These are phyloP conservation scores for Alosa alosa DNA, from an alignment of 2,113 vertebrate species.

Conservation along the genomic window DNA sequence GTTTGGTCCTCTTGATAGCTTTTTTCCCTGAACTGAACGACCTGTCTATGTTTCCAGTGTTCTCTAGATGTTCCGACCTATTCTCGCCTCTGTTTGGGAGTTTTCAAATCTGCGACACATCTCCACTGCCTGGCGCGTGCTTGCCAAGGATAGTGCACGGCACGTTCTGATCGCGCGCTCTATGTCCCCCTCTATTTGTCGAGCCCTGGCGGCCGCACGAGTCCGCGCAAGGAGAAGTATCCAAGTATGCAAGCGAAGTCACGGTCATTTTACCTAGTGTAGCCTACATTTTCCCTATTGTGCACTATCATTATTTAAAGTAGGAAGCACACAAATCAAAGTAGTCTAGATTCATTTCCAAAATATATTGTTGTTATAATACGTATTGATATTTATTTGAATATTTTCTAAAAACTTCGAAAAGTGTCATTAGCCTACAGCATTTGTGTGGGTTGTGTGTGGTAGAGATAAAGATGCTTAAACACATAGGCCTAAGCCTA, in stretches of 20 bases:
- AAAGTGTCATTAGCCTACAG: neutral
- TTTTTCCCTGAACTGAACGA: conserved; percentile 19
- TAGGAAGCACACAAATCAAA: neutral
- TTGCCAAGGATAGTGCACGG: conserved; percentile 19
- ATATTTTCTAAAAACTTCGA: neutral
- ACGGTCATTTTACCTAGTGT: neutral
- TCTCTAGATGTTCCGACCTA: conserved; percentile 27
- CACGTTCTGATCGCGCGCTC: conserved; percentile 16
- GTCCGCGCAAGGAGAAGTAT: conserved; percentile 14
- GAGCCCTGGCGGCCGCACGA: conserved; percentile 10
- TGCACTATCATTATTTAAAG: neutral
- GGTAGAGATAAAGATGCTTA: neutral
- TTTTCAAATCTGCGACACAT: conserved; percentile 80
- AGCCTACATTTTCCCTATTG: neutral
- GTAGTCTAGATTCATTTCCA: neutral
- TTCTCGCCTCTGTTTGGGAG: conserved; percentile 52
- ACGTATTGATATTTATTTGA: neutral
- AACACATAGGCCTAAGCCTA: neutral
- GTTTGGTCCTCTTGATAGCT: conserved; percentile 32
- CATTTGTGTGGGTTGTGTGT: neutral
- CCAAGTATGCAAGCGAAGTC: conserved; percentile 1
- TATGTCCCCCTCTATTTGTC: conserved; percentile 19
- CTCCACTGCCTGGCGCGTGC: conserved; percentile 52
- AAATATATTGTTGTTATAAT: neutral
- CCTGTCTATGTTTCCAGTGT: conserved; percentile 21